These are phyloP conservation scores for Charanyca ferruginea DNA, from an alignment of 2,888 invertebrate genomes.

Conservation along the genomic window DNA sequence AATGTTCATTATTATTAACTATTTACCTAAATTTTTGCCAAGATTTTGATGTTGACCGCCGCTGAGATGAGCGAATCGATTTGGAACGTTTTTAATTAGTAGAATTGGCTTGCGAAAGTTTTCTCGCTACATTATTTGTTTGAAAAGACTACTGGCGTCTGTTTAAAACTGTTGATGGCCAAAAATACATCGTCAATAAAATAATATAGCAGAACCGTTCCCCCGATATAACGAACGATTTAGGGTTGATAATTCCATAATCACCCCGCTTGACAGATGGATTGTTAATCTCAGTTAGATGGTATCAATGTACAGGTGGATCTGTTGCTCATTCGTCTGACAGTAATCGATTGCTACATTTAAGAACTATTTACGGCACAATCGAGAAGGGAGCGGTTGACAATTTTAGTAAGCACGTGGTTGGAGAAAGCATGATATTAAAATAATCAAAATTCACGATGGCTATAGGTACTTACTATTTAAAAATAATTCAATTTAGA, in stretches of 20 bases:
- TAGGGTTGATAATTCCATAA: slow-evolving; percentile 50
- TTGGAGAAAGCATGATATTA: neutral
- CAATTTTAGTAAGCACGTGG: neutral
- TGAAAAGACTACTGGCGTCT: neutral
- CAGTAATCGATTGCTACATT: slow-evolving; percentile 23
- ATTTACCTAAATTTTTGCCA: no score
- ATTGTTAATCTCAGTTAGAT: slow-evolving; percentile 51
- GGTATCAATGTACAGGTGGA: slow-evolving; percentile 52
- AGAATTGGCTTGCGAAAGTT: no score
- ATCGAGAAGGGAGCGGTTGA: neutral
- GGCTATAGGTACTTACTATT: neutral
- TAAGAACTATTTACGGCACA: slow-evolving; percentile 28
- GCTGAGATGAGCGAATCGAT: no score
- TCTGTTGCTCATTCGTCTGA: slow-evolving; percentile 40
- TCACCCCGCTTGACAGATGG: slow-evolving; percentile 57
- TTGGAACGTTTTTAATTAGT: no score
- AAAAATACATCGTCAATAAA: slow-evolving; percentile 10
- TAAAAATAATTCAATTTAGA: neutral
- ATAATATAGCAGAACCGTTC: neutral
- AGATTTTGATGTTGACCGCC: no score
- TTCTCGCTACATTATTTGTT: no score
- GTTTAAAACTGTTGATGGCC: neutral
- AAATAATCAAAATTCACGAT: neutral
- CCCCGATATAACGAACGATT: slow-evolving; percentile 30
- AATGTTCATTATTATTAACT: no score